A percentile compares a stretch with the other conserved stretches of the same genome.
Evolutionary conservation across 1,140 invertebrate species (phyloP).

Genomic region (Eciton burchellii): DNA sequence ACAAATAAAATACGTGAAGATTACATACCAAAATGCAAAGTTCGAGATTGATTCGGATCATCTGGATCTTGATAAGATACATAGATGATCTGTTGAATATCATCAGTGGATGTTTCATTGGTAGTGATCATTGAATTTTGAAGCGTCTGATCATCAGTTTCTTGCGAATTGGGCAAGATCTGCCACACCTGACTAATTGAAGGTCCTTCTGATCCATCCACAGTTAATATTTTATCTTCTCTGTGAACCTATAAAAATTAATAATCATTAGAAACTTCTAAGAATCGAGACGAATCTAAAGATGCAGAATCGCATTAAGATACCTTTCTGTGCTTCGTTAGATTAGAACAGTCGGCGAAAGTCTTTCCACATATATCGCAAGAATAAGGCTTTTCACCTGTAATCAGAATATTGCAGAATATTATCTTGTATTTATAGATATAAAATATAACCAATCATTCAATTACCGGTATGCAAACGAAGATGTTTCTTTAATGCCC

Average conservation of each 20-base stretch:
- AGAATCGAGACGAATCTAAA: conserved; percentile 1
- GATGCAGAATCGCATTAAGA: neutral
- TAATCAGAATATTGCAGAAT: conserved; percentile 52
- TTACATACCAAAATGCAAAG: conserved; percentile 81
- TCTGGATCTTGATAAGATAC: conserved; percentile 85
- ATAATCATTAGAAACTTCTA: neutral
- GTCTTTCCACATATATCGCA: conserved; percentile 91
- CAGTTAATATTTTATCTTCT: conserved; percentile 73
- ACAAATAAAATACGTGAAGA: neutral
- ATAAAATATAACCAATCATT: neutral
- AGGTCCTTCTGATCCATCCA: conserved; percentile 70
- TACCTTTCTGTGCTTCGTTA: conserved; percentile 89
- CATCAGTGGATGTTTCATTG: conserved; percentile 78
- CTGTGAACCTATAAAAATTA: conserved; percentile 75
- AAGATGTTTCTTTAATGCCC: conserved; percentile 89
- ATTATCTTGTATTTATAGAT: neutral
- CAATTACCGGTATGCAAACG: conserved; percentile 87
- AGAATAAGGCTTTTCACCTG: conserved; percentile 92
- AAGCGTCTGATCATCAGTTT: conserved; percentile 73
- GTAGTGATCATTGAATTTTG: conserved; percentile 72
- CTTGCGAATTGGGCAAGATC: conserved; percentile 76
- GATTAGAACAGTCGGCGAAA: conserved; percentile 90
- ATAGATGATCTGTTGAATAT: conserved; percentile 84
- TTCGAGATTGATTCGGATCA: conserved; percentile 81
- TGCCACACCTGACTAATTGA: conserved; percentile 79